Percentiles rank a stretch among this genome's conserved stretches.
These are phyloP conservation scores for Orchesella flavescens DNA, from an alignment of 2,888 invertebrate species.

Conservation along the genomic window DNA sequence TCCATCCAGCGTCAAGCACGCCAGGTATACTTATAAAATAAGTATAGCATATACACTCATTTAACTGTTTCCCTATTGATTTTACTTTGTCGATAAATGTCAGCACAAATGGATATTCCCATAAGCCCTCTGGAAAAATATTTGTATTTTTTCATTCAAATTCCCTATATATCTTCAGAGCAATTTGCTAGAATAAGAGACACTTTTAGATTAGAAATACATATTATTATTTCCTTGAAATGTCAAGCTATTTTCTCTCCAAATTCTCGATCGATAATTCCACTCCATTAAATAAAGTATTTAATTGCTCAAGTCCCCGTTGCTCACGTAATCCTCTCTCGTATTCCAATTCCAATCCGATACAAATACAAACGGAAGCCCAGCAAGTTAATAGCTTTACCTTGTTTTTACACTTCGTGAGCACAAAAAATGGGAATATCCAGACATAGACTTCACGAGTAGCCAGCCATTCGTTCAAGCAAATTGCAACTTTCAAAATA, in stretches of 20 bases:
- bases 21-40: no score
- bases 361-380: no score
- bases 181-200: neutral
- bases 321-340: conserved; percentile 35
- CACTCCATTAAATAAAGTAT: conserved; percentile 54
- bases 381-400: no score
- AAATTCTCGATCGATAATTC: conserved; percentile 48
- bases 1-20: no score
- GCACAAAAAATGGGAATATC: no score
- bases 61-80: conserved; percentile 6
- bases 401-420: no score
- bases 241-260: neutral
- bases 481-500: neutral
- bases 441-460: no score
- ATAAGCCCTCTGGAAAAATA: conserved; percentile 18
- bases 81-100: conserved; percentile 47
- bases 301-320: conserved; percentile 44
- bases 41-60: no score
- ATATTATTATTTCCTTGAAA: neutral
- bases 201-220: neutral
- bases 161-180: neutral
- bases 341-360: neutral
- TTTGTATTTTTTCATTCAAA: conserved; percentile 19
- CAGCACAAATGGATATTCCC: conserved; percentile 12
- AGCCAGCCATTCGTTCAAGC: neutral